Conservation (phyloP, 2,888 invertebrate species). For the Epinotia bilunana region DNA sequence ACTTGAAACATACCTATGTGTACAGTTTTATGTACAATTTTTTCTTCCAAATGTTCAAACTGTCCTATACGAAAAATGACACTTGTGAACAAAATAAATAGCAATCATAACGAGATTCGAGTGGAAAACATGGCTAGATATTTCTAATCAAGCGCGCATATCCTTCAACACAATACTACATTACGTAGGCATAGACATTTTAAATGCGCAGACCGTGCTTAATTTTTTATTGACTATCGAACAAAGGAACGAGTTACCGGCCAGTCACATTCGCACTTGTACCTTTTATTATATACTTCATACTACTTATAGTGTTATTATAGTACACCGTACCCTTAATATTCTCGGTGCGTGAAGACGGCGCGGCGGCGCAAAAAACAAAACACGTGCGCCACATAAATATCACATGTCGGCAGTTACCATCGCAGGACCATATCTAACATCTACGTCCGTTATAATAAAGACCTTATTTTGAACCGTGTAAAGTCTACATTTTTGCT, state of each 20-base stretch:
- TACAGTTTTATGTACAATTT: no score
- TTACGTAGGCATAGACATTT: no score
- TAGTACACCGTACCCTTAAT: slow-evolving; percentile 37
- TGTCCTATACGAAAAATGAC: no score
- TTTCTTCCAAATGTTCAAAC: no score
- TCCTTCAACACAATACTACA: no score
- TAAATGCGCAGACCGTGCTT: background rate
- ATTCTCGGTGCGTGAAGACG: slow-evolving; percentile 40
- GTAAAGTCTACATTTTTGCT: background rate
- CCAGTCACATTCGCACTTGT: slow-evolving; percentile 22
- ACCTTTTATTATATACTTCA: background rate
- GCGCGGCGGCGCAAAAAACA: slow-evolving; percentile 37
- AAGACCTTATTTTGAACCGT: background rate
- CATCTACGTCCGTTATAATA: background rate
- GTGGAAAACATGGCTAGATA: no score
- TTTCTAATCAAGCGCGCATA: no score
- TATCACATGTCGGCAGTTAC: slow-evolving; percentile 27
- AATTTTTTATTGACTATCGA: slow-evolving; percentile 17
- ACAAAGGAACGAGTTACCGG: slow-evolving; percentile 28
- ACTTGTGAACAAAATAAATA: no score
- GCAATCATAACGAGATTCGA: no score
- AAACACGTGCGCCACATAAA: slow-evolving; percentile 42
- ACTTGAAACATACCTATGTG: no score
- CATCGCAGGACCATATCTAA: slow-evolving; percentile 5
- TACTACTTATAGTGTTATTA: slow-evolving; percentile 31